phyloP scores from a whole-genome alignment of 2,888 invertebrate species.

The Epistrophella euchroma region DNA sequence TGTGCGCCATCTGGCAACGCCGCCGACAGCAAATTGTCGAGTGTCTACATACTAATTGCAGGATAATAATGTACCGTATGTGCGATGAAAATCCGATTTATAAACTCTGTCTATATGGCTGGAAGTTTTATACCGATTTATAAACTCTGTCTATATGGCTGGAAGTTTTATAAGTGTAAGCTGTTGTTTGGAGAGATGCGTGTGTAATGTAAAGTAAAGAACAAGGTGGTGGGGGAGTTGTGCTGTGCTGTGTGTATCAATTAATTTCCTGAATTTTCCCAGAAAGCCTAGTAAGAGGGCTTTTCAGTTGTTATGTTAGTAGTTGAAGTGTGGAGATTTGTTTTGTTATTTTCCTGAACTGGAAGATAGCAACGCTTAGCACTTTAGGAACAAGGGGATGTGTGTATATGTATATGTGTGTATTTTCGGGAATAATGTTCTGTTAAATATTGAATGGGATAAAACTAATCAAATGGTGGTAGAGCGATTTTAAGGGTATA shows the following conservation, averaged over 20 bases:
- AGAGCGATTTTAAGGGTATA: not conserved
- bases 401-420: not conserved
- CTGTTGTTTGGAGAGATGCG: not conserved
- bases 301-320: slow-evolving; percentile 15
- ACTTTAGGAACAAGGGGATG: not conserved
- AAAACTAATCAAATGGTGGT: not conserved
- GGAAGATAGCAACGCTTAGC: slow-evolving; percentile 14
- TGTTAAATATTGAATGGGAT: not conserved
- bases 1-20: slow-evolving; percentile 68
- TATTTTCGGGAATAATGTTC: not conserved
- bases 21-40: slow-evolving; percentile 64
- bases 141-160: slow-evolving; percentile 18
- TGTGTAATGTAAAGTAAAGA: too few relatives aligned
- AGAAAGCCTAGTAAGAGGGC: slow-evolving; percentile 16
- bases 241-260: slow-evolving; percentile 34
- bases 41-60: slow-evolving; percentile 70
- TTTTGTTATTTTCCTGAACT: slow-evolving; percentile 25
- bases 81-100: slow-evolving; percentile 71
- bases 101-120: slow-evolving; percentile 18
- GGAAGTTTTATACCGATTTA: too few relatives aligned
- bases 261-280: slow-evolving; percentile 58
- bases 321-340: slow-evolving; percentile 44
- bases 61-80: slow-evolving; percentile 70
- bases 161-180: not conserved
- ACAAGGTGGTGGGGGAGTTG: not conserved